Conservation (phyloP, 2,888 invertebrate species). For the Campaea margaritaria region DNA sequence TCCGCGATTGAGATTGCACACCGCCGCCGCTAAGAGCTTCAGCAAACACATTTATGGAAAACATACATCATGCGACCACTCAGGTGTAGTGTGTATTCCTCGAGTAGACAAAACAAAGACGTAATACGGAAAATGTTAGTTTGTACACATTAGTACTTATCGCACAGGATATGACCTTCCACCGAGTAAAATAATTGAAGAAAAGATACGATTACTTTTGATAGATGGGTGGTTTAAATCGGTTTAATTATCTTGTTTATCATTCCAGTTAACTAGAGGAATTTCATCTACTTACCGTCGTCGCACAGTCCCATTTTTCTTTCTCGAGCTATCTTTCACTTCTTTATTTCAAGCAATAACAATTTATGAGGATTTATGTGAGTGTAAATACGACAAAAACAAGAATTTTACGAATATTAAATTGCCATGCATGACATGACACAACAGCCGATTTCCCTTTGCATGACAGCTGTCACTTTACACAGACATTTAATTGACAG, state of each 20-base stretch:
- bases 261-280: slow-evolving; percentile 41
- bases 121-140: slow-evolving; percentile 26
- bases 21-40: slow-evolving; percentile 54
- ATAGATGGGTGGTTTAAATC: slow-evolving; percentile 57
- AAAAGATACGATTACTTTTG: slow-evolving; percentile 35
- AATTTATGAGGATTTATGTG: not conserved
- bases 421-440: slow-evolving; percentile 26
- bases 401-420: slow-evolving; percentile 22
- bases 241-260: slow-evolving; percentile 76
- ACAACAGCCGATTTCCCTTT: slow-evolving; percentile 18
- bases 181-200: slow-evolving; percentile 24
- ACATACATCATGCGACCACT: slow-evolving; percentile 21
- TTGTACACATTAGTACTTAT: slow-evolving; percentile 10
- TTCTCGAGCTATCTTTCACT: slow-evolving; percentile 27
- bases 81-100: slow-evolving; percentile 8
- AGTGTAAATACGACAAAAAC: slow-evolving; percentile 10
- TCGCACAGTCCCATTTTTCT: slow-evolving; percentile 74
- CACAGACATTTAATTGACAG: slow-evolving; percentile 32
- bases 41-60: slow-evolving; percentile 56
- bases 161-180: slow-evolving; percentile 10
- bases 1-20: slow-evolving; percentile 61
- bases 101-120: slow-evolving; percentile 25
- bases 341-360: not conserved
- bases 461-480: slow-evolving; percentile 49
- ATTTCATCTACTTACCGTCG: slow-evolving; percentile 66